phyloP scores from a whole-genome alignment of 2,113 vertebrate genomes.

The Jacana jacana region DNA sequence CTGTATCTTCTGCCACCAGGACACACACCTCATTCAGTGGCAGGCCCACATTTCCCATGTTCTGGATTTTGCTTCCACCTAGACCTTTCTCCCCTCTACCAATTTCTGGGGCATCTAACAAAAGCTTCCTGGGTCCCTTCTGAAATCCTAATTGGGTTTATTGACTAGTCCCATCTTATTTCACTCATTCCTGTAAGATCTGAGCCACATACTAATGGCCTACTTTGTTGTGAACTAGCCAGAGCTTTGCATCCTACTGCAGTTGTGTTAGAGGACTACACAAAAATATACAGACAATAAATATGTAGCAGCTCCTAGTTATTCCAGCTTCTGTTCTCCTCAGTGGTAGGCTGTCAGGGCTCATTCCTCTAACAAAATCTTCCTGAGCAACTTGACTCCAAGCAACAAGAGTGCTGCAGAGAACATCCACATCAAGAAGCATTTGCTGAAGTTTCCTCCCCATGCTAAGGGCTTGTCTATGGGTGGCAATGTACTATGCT shows the following conservation, averaged over 20 bases:
- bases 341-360: neutral
- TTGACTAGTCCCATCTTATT: neutral
- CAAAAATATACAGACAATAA: neutral
- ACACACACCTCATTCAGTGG: neutral
- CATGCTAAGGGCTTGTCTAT: neutral
- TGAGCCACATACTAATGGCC: neutral
- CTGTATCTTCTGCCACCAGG: neutral
- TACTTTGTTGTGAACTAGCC: neutral
- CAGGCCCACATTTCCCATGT: neutral
- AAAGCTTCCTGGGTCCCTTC: neutral
- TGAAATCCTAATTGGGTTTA: neutral
- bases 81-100: neutral
- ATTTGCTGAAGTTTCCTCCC: neutral
- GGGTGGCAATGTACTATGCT: neutral
- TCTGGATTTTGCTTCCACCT: neutral
- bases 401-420: neutral
- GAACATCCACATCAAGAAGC: neutral
- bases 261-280: neutral
- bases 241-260: neutral
- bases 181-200: neutral
- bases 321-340: neutral
- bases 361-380: neutral
- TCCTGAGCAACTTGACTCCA: neutral
- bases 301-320: neutral
- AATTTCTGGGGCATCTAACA: neutral